Percentiles rank a stretch among this genome's conserved stretches.
phyloP scores from a whole-genome alignment of 2,113 vertebrate genomes.

The Anseranas semipalmata region DNA sequence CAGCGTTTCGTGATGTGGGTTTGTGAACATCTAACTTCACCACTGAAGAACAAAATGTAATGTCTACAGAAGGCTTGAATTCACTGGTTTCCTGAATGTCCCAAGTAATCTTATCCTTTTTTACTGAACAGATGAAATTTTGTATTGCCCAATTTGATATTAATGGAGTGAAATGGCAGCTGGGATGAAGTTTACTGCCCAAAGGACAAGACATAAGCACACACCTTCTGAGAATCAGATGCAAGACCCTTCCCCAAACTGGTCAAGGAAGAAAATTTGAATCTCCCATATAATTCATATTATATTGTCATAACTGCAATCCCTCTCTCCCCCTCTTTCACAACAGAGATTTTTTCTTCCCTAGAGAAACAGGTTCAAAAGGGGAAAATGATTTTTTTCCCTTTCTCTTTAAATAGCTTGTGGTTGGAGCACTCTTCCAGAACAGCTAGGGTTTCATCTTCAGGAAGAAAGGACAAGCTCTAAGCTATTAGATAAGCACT shows the following conservation, averaged over 20 bases:
- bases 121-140: not conserved
- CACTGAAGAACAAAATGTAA: not conserved
- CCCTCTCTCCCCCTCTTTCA: not conserved
- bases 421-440: not conserved
- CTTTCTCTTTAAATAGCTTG: not conserved
- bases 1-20: not conserved
- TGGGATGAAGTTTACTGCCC: not conserved
- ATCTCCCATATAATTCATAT: not conserved
- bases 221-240: not conserved
- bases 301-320: not conserved
- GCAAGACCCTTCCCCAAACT: not conserved
- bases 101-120: not conserved
- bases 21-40: not conserved
- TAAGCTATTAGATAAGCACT: not conserved
- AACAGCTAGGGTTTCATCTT: not conserved
- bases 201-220: not conserved
- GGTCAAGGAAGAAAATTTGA: not conserved
- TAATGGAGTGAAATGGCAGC: not conserved
- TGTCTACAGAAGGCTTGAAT: not conserved
- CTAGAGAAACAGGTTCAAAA: not conserved
- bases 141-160: not conserved
- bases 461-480: not conserved
- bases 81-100: not conserved
- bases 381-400: accelerated
- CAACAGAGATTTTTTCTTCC: not conserved